phyloP scores from a whole-genome alignment of 2,797 vertebrate genomes.

The Fistularia commersonii region DNA sequence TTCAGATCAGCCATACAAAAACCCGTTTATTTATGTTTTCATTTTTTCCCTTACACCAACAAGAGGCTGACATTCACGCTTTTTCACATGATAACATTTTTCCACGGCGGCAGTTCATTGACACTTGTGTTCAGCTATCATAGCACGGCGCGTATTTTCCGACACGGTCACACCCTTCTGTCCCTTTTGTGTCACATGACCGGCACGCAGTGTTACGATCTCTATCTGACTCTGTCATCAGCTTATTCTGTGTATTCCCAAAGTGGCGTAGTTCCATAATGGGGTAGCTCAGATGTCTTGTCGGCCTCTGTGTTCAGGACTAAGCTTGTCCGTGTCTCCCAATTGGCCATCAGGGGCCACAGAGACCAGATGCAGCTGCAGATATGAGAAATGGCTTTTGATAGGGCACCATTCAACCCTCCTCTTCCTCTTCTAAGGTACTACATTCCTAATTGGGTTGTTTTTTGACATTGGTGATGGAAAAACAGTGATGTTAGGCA shows the following conservation, averaged over 20 bases:
- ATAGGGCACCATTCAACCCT: background rate
- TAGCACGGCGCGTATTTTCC: background rate
- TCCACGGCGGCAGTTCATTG: too few species aligned
- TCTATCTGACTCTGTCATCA: constrained; percentile 14
- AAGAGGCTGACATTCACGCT: too few species aligned
- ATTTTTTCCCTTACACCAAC: too few species aligned
- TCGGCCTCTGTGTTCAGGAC: constrained; percentile 29
- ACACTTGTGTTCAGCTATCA: too few species aligned
- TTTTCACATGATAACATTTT: too few species aligned
- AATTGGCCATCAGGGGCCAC: constrained; percentile 53
- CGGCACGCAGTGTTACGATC: background rate
- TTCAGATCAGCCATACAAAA: too few species aligned
- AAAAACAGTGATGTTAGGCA: too few species aligned
- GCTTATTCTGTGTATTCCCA: constrained; percentile 1
- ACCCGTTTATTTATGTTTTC: too few species aligned
- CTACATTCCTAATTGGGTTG: too few species aligned
- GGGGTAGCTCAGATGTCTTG: constrained; percentile 3
- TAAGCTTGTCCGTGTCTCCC: constrained; percentile 22
- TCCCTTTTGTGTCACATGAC: background rate
- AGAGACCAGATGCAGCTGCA: constrained; percentile 34
- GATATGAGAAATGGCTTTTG: constrained; percentile 9
- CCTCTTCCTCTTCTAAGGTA: too few species aligned
- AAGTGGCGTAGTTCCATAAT: too few species aligned
- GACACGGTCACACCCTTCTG: background rate
- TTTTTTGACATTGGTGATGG: too few species aligned